These are phyloP conservation scores for Orientallactaga bullata DNA, from an alignment of 2,113 vertebrate species.

Conservation along the genomic window DNA sequence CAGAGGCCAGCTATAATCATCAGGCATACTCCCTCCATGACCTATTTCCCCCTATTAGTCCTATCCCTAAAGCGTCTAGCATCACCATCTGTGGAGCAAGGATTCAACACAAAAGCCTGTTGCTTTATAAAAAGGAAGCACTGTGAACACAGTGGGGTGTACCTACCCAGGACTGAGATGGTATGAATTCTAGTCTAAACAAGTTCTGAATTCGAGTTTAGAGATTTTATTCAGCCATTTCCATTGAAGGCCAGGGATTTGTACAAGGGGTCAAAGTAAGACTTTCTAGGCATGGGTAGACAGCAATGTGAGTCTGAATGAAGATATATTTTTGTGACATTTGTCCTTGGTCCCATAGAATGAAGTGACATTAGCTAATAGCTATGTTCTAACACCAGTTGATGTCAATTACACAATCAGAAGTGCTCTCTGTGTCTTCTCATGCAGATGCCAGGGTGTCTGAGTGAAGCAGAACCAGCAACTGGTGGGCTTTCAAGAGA, in stretches of 20 bases:
- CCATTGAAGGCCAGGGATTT: background rate
- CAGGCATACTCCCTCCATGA: background rate
- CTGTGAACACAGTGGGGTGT: background rate
- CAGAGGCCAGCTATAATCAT: background rate
- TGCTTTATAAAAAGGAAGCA: background rate
- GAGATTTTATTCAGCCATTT: background rate
- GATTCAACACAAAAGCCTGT: background rate
- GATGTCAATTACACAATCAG: conserved; percentile 1
- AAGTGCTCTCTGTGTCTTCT: background rate
- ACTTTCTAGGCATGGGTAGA: background rate
- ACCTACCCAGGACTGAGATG: background rate
- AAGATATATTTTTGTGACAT: background rate
- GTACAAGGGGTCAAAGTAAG: background rate
- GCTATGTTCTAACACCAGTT: background rate
- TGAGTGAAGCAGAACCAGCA: background rate
- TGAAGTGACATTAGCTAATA: background rate
- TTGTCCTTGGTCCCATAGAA: background rate
- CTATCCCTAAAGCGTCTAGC: background rate
- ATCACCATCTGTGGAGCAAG: background rate
- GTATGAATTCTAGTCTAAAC: background rate
- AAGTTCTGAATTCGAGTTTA: conserved; percentile 33
- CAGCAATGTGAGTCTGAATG: background rate
- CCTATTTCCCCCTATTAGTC: background rate
- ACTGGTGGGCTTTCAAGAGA: background rate
- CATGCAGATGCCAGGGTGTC: background rate